These are phyloP conservation scores for Protophormia terraenovae DNA, from an alignment of 2,888 invertebrate species.

Conservation along the genomic window DNA sequence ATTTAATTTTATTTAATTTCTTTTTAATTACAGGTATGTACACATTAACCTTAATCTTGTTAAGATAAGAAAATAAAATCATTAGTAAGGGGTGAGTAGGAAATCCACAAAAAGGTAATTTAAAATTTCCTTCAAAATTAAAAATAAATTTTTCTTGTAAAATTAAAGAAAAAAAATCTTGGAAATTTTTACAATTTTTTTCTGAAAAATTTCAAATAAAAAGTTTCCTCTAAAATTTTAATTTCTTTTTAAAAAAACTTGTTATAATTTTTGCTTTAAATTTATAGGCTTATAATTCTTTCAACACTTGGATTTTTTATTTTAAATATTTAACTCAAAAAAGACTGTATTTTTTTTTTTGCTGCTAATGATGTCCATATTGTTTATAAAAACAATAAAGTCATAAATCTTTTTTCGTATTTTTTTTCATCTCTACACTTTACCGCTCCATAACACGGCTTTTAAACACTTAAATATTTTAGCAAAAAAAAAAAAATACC, in stretches of 20 bases:
- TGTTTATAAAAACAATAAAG: constrained; percentile 62
- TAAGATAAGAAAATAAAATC: neutral
- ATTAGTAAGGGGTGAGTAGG: neutral
- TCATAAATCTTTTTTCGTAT: constrained; percentile 60
- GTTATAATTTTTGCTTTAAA: too few species aligned
- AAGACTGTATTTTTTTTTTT: constrained; percentile 4
- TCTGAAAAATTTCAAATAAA: too few species aligned
- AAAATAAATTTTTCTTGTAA: too few species aligned
- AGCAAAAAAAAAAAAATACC: neutral
- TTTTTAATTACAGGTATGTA: constrained; percentile 65
- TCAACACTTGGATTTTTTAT: neutral
- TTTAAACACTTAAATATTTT: neutral
- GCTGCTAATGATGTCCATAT: constrained; percentile 57
- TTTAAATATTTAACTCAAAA: too few species aligned
- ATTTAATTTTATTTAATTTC: constrained; percentile 39
- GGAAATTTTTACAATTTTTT: too few species aligned
- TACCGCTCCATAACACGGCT: neutral
- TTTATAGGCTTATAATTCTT: neutral
- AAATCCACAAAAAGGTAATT: neutral
- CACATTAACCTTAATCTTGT: neutral
- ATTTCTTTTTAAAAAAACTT: too few species aligned
- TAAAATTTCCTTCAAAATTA: too few species aligned
- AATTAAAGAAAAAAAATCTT: too few species aligned
- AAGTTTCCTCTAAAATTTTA: too few species aligned
- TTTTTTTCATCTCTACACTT: neutral